phyloP scores from a whole-genome alignment of 2,113 vertebrate species.

The Lepus timidus region DNA sequence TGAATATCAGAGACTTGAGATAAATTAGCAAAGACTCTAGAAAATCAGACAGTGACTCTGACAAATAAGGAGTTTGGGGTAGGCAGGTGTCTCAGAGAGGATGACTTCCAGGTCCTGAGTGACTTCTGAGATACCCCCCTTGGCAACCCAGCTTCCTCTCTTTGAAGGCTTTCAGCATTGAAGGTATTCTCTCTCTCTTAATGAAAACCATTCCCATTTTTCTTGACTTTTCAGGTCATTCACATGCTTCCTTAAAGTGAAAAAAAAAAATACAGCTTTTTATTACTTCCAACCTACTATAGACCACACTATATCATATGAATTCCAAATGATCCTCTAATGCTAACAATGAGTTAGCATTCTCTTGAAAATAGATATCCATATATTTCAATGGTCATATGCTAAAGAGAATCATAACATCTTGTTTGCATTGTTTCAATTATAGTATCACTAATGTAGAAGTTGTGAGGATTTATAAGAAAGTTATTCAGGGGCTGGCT shows the following conservation, averaged over 20 bases:
- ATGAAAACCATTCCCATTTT: constrained; percentile 17
- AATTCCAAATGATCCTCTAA: too few species aligned
- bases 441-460: background rate
- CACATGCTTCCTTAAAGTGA: constrained; percentile 13
- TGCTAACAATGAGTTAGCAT: background rate
- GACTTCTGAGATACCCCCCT: background rate
- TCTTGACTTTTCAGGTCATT: background rate
- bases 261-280: background rate
- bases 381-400: background rate
- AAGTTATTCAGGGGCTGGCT: too few species aligned
- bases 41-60: background rate
- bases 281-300: background rate
- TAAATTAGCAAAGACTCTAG: background rate
- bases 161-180: background rate
- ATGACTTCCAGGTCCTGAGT: background rate
- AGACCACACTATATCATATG: background rate
- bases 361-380: background rate
- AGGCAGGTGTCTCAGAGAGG: too few species aligned
- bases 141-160: background rate
- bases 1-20: background rate
- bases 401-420: background rate
- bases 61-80: background rate
- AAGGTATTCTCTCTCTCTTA: background rate
- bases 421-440: background rate
- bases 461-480: background rate